Evolutionary conservation across 2,113 vertebrate genomes (phyloP).

Genomic region (Fregetta grallaria): DNA sequence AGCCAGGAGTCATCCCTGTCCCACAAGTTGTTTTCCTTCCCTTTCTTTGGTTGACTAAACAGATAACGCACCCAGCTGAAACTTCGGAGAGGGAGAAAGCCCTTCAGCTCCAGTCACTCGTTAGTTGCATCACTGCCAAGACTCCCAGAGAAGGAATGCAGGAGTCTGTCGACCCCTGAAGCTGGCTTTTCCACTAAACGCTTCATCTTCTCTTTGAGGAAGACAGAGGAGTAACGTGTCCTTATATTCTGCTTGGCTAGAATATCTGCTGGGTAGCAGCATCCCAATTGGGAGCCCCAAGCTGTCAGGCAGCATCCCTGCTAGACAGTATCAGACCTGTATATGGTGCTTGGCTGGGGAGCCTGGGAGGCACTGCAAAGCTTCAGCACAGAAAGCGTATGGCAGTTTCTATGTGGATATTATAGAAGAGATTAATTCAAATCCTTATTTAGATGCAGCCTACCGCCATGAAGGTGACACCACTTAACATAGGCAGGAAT

Average conservation of each 20-base stretch:
- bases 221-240: not conserved
- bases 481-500: slow-evolving; percentile 25
- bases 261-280: not conserved
- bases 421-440: slow-evolving; percentile 9
- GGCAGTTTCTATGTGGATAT: not conserved
- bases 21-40: slow-evolving; percentile 71
- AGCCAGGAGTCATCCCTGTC: slow-evolving; percentile 29
- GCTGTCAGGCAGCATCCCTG: slow-evolving; percentile 32
- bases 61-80: slow-evolving; percentile 49
- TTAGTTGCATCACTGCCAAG: not conserved
- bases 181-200: not conserved
- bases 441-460: slow-evolving; percentile 22
- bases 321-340: not conserved
- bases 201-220: not conserved
- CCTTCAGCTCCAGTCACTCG: not conserved
- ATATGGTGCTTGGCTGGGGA: not conserved
- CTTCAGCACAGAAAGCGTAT: not conserved
- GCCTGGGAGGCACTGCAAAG: not conserved
- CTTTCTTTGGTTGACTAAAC: not conserved
- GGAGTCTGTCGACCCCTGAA: not conserved
- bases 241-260: not conserved
- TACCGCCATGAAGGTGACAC: slow-evolving; percentile 58
- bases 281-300: not conserved
- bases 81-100: slow-evolving; percentile 55
- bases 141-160: not conserved